Conservation (phyloP, 2,113 vertebrate species). For the Lates calcarifer region DNA sequence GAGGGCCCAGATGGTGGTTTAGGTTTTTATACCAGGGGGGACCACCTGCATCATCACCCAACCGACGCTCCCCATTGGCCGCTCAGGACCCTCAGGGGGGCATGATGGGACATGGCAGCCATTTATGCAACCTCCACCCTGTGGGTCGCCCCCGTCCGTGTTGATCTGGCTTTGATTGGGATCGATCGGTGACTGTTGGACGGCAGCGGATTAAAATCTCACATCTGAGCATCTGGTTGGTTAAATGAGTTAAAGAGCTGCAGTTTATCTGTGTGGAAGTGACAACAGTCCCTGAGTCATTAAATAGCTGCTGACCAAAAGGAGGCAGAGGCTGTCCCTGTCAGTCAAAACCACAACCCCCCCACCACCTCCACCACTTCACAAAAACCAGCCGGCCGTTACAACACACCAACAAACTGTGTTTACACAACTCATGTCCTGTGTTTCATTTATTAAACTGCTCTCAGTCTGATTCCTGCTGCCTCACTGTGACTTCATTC, state of each 20-base stretch:
- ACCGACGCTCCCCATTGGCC: slow-evolving; percentile 85
- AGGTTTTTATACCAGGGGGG: slow-evolving; percentile 90
- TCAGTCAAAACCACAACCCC: slow-evolving; percentile 76
- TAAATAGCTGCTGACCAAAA: slow-evolving; percentile 70
- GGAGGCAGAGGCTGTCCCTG: slow-evolving; percentile 76
- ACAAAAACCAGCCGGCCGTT: not conserved
- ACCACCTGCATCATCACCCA: slow-evolving; percentile 78
- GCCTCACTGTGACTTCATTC: not conserved
- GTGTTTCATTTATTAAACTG: too few species aligned
- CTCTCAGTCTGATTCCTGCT: not conserved
- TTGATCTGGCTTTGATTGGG: not conserved
- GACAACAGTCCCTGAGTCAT: not conserved
- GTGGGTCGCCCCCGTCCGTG: slow-evolving; percentile 71
- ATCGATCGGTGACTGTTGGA: not conserved
- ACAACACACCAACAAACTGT: slow-evolving; percentile 25
- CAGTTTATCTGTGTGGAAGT: not conserved
- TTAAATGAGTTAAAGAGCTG: not conserved
- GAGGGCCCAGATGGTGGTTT: slow-evolving; percentile 87
- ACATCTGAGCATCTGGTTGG: too few species aligned
- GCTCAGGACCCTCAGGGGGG: slow-evolving; percentile 56
- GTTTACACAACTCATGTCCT: slow-evolving; percentile 11
- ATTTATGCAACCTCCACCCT: slow-evolving; percentile 81
- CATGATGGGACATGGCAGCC: slow-evolving; percentile 81
- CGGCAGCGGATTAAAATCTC: not conserved
- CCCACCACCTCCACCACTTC: too few species aligned